phyloP scores from a whole-genome alignment of 1,140 invertebrate genomes.

The Lucilia cuprina region DNA sequence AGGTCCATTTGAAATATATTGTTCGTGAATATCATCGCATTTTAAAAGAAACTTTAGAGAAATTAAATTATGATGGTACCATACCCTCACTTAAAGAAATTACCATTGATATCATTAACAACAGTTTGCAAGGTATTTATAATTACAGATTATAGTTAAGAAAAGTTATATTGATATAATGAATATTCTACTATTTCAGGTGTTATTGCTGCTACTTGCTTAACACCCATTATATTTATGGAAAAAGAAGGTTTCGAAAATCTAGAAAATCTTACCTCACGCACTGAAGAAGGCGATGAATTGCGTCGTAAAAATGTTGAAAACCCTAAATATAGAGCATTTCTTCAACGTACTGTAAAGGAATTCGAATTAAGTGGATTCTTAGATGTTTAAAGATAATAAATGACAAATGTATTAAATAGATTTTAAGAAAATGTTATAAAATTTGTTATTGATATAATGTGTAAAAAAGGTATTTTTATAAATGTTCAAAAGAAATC shows the following conservation, averaged over 20 bases:
- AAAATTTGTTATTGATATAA: background rate
- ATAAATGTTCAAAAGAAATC: background rate
- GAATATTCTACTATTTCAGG: constrained; percentile 40
- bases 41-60: constrained; percentile 51
- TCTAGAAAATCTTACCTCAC: constrained; percentile 52
- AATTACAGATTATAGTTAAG: background rate
- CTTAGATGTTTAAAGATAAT: constrained; percentile 46
- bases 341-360: constrained; percentile 56
- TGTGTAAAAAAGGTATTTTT: constrained; percentile 1
- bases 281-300: constrained; percentile 51
- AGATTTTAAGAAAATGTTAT: background rate
- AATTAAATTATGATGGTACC: constrained; percentile 50
- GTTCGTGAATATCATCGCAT: constrained; percentile 65
- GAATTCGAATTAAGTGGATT: constrained; percentile 59
- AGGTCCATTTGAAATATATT: constrained; percentile 64
- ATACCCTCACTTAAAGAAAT: constrained; percentile 58
- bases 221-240: constrained; percentile 56
- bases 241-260: constrained; percentile 51
- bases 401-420: background rate
- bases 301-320: constrained; percentile 56
- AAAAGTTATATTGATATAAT: background rate
- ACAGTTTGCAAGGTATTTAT: constrained; percentile 52
- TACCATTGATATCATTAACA: constrained; percentile 57
- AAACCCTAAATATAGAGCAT: constrained; percentile 58
- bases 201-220: constrained; percentile 58